A percentile compares a stretch with the other conserved stretches of the same genome.
Evolutionary conservation across 2,113 vertebrate genomes (phyloP).

Genomic region (Urocynchramus pylzowi): DNA sequence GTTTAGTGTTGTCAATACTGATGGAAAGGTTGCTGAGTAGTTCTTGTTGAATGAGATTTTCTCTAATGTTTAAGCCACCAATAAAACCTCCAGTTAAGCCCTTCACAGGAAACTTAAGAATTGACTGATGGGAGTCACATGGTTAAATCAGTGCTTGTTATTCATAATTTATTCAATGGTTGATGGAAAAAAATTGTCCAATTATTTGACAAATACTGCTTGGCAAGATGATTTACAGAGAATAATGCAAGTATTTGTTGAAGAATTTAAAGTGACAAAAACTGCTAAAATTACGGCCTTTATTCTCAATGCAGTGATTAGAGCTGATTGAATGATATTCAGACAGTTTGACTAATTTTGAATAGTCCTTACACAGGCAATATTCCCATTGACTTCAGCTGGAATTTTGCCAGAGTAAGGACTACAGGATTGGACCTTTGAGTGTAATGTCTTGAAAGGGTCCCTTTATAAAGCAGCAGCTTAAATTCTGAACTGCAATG

Average conservation of each 20-base stretch:
- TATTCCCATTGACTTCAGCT: slow-evolving; percentile 67
- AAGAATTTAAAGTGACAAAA: slow-evolving; percentile 66
- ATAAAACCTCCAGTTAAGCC: slow-evolving; percentile 30
- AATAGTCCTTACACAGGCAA: slow-evolving; percentile 61
- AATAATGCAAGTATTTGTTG: slow-evolving; percentile 63
- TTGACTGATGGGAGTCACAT: slow-evolving; percentile 59
- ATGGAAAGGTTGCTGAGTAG: slow-evolving; percentile 24
- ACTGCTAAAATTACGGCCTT: slow-evolving; percentile 57
- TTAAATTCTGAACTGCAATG: slow-evolving; percentile 49
- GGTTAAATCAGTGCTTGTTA: slow-evolving; percentile 61
- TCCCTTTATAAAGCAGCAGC: slow-evolving; percentile 49
- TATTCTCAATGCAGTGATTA: slow-evolving; percentile 66
- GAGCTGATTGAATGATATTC: slow-evolving; percentile 66
- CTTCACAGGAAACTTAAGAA: slow-evolving; percentile 44
- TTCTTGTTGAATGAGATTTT: slow-evolving; percentile 40
- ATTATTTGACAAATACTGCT: slow-evolving; percentile 66
- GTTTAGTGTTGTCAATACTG: background rate
- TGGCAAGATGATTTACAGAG: slow-evolving; percentile 61
- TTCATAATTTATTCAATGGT: slow-evolving; percentile 68
- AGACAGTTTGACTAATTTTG: slow-evolving; percentile 65
- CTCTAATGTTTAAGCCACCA: slow-evolving; percentile 18
- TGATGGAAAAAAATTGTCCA: slow-evolving; percentile 66
- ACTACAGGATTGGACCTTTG: slow-evolving; percentile 39
- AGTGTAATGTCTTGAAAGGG: slow-evolving; percentile 53
- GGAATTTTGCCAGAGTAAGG: slow-evolving; percentile 50